Evolutionary conservation across 1,140 invertebrate genomes (phyloP), one percentile per base, ranked within the genome.

Genomic region (Drosophila ironensis): DNA sequence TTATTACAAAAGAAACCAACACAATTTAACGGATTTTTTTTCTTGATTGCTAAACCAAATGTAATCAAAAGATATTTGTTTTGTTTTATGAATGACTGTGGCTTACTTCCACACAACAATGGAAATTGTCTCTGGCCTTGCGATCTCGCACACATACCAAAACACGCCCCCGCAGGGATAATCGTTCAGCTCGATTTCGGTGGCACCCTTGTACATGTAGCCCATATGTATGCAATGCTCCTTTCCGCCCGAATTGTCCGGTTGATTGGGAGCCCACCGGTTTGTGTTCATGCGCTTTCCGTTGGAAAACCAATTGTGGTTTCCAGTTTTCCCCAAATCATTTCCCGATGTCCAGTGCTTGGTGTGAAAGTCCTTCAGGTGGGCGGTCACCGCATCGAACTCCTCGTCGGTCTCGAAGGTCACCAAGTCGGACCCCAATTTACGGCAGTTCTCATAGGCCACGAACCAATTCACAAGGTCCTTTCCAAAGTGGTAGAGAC

Each of bases 91-190:
- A n/a, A n/a, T n/a, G n/a, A n/a, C n/a, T n/a, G 8, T 17, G 12
- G 14, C 3, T 7, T 67, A 69, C 9, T 68, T 69, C 51, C 64
- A 69, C 8, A 66, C 45, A 44, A 50, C 19, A 68, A 92, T 91
- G 90, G 91, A 61, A 87, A 92, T 41, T 91, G 93, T 56, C 92
- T 93, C 2, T 92, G 92, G 25, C 61, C 91, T 8, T 91, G 93
- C 8, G 54, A 81, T 11, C 93, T 93, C 0, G 84, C 91, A 40
- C 91, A 94, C 89, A 80, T 91, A 14, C 20, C 57, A 4, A 22
- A 35, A 67, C 1, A 67, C 9, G 14, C 57, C 12, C 11, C 1
- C 22, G 25, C 67, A 71, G 7, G 67, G 67, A 19, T 25, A 25
- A 60, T 71, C 67, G 11, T 70, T 60, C 1, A 71, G 41, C 17